Evolutionary conservation across 2,888 invertebrate genomes (phyloP).

Genomic region (Cinara cedri): DNA sequence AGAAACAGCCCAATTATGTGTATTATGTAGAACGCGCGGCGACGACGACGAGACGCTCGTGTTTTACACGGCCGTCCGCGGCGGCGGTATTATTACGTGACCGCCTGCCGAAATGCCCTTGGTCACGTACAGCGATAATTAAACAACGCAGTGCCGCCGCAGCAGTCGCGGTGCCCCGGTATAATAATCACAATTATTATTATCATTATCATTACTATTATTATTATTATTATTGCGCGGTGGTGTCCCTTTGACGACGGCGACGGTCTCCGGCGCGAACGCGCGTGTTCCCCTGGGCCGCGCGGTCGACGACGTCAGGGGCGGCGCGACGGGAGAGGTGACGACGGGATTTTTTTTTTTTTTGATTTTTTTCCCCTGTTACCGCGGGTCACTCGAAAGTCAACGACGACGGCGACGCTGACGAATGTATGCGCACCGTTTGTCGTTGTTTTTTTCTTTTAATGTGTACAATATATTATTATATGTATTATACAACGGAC

Average conservation of each 20-base stretch:
- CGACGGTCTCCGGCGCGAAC: background rate
- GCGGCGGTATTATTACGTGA: constrained; percentile 31
- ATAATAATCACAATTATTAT: constrained; percentile 38
- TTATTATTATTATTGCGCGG: constrained; percentile 40
- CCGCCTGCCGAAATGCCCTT: constrained; percentile 47
- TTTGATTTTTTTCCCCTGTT: constrained; percentile 25
- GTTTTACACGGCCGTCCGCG: constrained; percentile 27
- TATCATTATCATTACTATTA: constrained; percentile 26
- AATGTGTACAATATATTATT: background rate
- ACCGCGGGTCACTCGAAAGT: constrained; percentile 39
- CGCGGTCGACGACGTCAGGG: background rate
- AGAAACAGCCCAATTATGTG: constrained; percentile 46
- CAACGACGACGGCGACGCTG: constrained; percentile 10
- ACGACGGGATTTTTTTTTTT: background rate
- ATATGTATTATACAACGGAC: no score
- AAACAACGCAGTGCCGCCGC: constrained; percentile 25
- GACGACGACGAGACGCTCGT: constrained; percentile 40
- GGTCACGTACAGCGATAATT: constrained; percentile 54
- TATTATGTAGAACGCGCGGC: background rate
- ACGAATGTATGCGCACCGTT: background rate
- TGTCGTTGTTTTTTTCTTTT: background rate
- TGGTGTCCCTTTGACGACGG: constrained; percentile 35
- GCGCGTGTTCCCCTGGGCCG: background rate
- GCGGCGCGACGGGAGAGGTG: constrained; percentile 11
- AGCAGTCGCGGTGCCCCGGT: background rate